Evolutionary conservation across 2,113 vertebrate genomes (phyloP), one percentile per base, ranked within the genome.

Genomic region (Perccottus glenii): DNA sequence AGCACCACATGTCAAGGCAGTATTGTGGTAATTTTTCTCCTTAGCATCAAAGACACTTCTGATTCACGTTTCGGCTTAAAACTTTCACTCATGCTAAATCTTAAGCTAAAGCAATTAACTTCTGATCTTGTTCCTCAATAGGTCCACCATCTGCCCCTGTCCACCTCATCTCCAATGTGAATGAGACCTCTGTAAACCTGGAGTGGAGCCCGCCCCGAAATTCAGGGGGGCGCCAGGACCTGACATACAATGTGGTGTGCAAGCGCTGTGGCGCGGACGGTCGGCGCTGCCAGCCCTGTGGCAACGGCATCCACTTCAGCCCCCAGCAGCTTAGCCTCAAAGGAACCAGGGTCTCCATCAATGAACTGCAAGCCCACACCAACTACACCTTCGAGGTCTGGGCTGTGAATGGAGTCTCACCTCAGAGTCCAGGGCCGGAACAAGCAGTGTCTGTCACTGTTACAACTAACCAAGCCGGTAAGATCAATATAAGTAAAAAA

Each of bases 321-420:
- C 98, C 98, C 1, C 97, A 98, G 91, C 95, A 96, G 85, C 94
- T 94, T 3, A 93, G 94, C 68, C 90, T 99, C 75, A 94, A 91
- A 74, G 92, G 91, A 38, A 97, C 94, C 47, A 93, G 92, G 43
- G 96, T 99, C 75, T 98, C 96, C 73, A 96, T 99, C 85, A 97
- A 95, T 0, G 96, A 99, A 85, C 94, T 99, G 71, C 93, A 98
- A 81, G 98, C 98, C 3, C 98, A 99, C 85, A 98, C 97, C 35
- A 99, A 99, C 90, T 99, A 99, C 89, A 99, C 96, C 15, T 99
- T 99, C 56, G 96, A 98, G 83, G 95, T 99, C 83, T 97, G 96
- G 95, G 96, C 97, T 0, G 93, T 98, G 70, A 99, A 99, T 27
- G 98, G 98, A 12, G 97, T 99, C 32, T 98, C 97, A 75, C 94